Conservation (phyloP, 2,113 vertebrate genomes). For the Helogale parvula region DNA sequence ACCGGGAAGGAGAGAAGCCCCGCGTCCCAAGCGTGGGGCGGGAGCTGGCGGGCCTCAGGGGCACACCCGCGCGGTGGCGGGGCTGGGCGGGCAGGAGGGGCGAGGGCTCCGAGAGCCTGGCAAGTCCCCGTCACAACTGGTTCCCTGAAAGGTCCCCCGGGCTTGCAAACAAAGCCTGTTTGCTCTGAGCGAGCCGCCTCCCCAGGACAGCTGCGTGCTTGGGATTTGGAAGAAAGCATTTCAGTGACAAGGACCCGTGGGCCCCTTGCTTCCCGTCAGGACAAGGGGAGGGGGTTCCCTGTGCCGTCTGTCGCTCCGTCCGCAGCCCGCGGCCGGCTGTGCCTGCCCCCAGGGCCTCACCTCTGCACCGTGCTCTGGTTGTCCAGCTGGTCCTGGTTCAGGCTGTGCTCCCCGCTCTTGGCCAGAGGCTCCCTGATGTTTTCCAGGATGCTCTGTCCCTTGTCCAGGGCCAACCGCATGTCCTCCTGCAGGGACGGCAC, state of each 20-base stretch:
- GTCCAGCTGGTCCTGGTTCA: conserved; percentile 96
- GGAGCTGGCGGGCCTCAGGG: too few relatives aligned
- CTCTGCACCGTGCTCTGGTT: conserved; percentile 94
- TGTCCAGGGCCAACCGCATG: conserved; percentile 88
- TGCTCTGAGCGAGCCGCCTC: not conserved
- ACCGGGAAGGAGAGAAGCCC: not conserved
- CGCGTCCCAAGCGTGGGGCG: not conserved
- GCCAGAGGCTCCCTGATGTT: conserved; percentile 91
- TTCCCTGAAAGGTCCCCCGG: accelerated
- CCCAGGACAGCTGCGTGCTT: not conserved
- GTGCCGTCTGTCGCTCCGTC: not conserved
- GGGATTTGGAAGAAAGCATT: too few relatives aligned
- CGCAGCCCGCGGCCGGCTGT: not conserved
- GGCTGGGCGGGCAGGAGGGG: too few relatives aligned
- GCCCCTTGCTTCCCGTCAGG: not conserved
- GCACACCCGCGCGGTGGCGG: too few relatives aligned
- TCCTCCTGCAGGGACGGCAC: conserved; percentile 87
- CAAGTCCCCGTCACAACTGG: not conserved
- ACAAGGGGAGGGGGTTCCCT: not conserved
- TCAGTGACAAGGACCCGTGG: not conserved
- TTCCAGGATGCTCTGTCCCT: conserved; percentile 90
- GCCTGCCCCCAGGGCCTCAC: conserved; percentile 77
- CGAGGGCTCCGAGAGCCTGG: too few relatives aligned
- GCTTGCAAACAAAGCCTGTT: not conserved
- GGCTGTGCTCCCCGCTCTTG: conserved; percentile 89